These are phyloP conservation scores for Dunckerocampus dactyliophorus DNA, from an alignment of 2,113 vertebrate species.

Conservation along the genomic window DNA sequence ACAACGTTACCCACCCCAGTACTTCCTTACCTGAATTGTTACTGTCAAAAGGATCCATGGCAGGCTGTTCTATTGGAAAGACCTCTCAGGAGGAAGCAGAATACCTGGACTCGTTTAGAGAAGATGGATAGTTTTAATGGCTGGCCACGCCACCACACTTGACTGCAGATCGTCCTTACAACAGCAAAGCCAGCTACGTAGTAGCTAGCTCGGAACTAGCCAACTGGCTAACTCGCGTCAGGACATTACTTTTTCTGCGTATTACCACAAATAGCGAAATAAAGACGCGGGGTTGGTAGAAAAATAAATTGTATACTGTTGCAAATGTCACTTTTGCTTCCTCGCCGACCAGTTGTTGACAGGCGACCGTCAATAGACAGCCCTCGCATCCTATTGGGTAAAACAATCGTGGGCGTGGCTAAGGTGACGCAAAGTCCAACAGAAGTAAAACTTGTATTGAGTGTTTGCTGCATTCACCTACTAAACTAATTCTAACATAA, in stretches of 20 bases:
- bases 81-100: conserved; percentile 2
- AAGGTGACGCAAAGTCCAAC: fast-evolving
- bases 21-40: conserved; percentile 55
- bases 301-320: not conserved
- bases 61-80: not conserved
- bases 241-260: conserved; percentile 6
- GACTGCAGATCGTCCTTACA: conserved; percentile 15
- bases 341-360: conserved; percentile 51
- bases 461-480: no score
- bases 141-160: not conserved
- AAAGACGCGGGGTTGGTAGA: no score
- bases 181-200: conserved; percentile 30
- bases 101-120: not conserved
- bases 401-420: conserved; percentile 8
- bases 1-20: not conserved
- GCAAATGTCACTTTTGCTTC: conserved; percentile 30
- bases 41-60: conserved; percentile 66
- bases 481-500: no score
- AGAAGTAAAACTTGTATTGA: not conserved
- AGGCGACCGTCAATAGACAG: conserved; percentile 25
- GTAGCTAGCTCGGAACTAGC: conserved; percentile 49
- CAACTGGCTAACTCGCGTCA: conserved; percentile 40
- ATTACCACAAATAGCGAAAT: no score
- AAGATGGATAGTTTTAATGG: conserved; percentile 4
- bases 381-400: conserved; percentile 46